Conservation (phyloP, 2,888 invertebrate species). For the Drosophila neoperkinsi region DNA sequence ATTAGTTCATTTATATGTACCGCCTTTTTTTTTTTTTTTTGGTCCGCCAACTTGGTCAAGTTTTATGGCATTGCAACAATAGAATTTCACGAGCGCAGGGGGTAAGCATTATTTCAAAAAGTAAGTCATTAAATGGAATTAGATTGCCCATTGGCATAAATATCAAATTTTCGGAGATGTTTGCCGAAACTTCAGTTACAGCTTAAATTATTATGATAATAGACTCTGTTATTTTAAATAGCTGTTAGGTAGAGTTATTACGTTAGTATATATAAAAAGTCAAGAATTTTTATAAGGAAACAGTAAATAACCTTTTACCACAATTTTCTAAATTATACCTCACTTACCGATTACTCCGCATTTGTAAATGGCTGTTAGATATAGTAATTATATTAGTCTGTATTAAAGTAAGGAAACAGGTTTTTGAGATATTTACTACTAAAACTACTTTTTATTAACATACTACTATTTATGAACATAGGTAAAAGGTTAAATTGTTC, state of each 20-base stretch:
- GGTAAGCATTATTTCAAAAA: conserved; percentile 38
- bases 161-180: background rate
- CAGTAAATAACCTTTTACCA: background rate
- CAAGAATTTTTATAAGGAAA: background rate
- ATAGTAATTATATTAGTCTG: background rate
- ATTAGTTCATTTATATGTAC: conserved; percentile 74
- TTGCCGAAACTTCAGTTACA: background rate
- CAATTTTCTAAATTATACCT: background rate
- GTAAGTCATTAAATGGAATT: conserved; percentile 39
- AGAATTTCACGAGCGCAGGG: conserved; percentile 35
- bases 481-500: background rate
- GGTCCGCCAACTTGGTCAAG: conserved; percentile 56
- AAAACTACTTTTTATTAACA: background rate
- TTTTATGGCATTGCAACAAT: conserved; percentile 68
- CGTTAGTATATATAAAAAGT: background rate
- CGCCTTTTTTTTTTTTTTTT: conserved; percentile 7
- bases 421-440: background rate
- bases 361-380: background rate
- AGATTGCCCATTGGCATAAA: background rate
- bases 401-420: background rate
- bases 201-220: conserved; percentile 22
- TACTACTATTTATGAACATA: background rate
- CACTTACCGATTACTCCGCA: background rate
- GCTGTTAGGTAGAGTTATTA: background rate
- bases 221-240: background rate